Evolutionary conservation across 2,113 vertebrate genomes (phyloP).

Genomic region (Burhinus oedicnemus): DNA sequence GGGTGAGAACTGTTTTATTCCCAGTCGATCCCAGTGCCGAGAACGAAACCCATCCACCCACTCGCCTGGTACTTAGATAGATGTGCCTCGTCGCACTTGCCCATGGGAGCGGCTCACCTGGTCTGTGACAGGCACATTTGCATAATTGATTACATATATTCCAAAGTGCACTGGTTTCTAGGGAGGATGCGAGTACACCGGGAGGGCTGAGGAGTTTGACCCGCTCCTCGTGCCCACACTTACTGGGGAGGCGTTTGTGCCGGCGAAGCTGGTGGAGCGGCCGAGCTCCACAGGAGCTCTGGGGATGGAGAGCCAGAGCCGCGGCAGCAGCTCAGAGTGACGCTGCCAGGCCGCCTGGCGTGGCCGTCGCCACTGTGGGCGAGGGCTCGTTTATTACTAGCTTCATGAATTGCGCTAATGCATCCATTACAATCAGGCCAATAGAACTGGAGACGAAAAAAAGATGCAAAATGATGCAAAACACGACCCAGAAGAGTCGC

Average conservation of each 20-base stretch:
- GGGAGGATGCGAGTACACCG: background rate
- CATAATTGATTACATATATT: background rate
- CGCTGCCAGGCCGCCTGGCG: rapidly evolving
- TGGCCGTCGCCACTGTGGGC: rapidly evolving
- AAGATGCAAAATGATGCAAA: background rate
- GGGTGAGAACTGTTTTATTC: background rate
- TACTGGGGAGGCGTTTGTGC: background rate
- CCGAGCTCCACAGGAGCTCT: background rate
- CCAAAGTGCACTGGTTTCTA: background rate
- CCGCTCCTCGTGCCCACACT: rapidly evolving
- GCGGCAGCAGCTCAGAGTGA: background rate
- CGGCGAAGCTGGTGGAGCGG: background rate
- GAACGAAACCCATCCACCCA: background rate
- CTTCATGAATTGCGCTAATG: too few species aligned
- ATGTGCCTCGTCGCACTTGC: background rate
- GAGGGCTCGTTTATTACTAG: background rate
- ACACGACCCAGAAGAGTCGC: background rate
- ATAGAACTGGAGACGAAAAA: background rate
- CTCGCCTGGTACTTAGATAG: too few species aligned
- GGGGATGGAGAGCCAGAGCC: background rate
- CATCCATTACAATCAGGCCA: background rate
- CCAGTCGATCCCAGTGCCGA: background rate
- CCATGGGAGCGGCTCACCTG: background rate
- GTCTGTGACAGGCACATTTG: background rate
- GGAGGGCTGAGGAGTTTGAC: background rate